A percentile compares a stretch with the other conserved stretches of the same genome.
Evolutionary conservation across 2,797 vertebrate species (phyloP).

Genomic region (Mormyrus proboscirostris): DNA sequence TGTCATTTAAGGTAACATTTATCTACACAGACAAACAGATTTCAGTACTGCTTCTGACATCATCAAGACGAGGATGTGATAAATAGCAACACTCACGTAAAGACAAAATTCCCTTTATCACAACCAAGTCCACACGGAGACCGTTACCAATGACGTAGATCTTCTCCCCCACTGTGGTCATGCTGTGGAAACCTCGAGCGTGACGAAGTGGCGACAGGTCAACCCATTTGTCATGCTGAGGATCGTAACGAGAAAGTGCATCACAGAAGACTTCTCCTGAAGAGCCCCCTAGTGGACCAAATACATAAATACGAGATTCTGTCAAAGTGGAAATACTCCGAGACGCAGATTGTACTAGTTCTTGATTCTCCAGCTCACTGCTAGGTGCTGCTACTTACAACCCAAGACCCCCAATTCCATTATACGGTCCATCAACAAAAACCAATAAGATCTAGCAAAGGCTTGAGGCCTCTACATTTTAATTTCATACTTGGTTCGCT

Average conservation of each 20-base stretch:
- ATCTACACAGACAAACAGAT: not conserved
- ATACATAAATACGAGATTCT: not conserved
- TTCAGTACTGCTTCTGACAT: not conserved
- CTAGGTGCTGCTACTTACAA: not conserved
- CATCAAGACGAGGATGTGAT: not conserved
- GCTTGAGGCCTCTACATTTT: not conserved
- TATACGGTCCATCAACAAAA: not conserved
- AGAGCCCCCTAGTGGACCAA: slow-evolving; percentile 21
- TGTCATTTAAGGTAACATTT: not conserved
- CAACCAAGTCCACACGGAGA: not conserved
- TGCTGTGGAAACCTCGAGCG: slow-evolving; percentile 28
- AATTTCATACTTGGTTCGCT: slow-evolving; percentile 5
- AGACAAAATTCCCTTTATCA: not conserved
- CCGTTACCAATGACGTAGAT: slow-evolving; percentile 26
- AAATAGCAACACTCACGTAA: not conserved
- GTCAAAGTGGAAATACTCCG: not conserved
- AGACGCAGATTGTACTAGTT: not conserved
- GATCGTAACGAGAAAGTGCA: slow-evolving; percentile 16
- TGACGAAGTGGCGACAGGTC: slow-evolving; percentile 11
- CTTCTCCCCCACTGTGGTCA: slow-evolving; percentile 13
- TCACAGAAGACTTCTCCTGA: slow-evolving; percentile 26
- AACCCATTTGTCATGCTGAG: slow-evolving; percentile 16
- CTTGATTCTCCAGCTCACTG: not conserved
- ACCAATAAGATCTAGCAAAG: not conserved
- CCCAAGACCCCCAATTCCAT: not conserved